Evolutionary conservation across 2,888 invertebrate species (phyloP), one percentile per base, ranked within the genome.

Genomic region (Dioctria rufipes): DNA sequence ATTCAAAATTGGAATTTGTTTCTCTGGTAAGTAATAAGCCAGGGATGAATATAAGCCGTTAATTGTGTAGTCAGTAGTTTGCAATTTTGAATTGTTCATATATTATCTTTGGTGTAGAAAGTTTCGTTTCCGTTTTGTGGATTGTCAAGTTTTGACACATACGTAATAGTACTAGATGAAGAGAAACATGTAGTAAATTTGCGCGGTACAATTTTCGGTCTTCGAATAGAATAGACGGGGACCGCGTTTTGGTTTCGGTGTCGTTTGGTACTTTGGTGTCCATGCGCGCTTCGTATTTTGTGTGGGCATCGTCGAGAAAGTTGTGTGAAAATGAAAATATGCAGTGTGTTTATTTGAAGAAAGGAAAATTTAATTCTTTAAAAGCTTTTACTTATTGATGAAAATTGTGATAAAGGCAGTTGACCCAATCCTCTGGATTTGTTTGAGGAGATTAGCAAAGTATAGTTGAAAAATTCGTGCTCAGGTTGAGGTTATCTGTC

Each of bases 1-100:
- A 86, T 40, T 88, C 88, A 0, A 89, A 88, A 81, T 77, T 89
- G 46, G 89, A 89, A 81, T 82, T 80, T 80, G 82, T 81, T 46
- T 82, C 81, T 9, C 61, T 82, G 77, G 82, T 82, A 80, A 82
- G 82, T 81, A 54, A 54, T 8, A 5, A 4, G 3, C 2, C 5
- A 58, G 2, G 11, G 6, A 2, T 2, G 51, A 9, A 51, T 51
- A 51, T 11, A 51, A 2, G 6, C 51, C 6, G 25, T 25, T 25
- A 25, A 25, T 25, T 25, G 25, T 25, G 25, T 25, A 25, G 25
- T 25, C 25, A 25, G 25, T 25, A 25, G 25, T 25, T 25, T 25
- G 25, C 25, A 25, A 25, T 25, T 46, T 46, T 46, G 46, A 6
- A 46, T 46, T 46, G 46, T 46, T 46, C 1, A 6, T 46, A 6